Conservation (phyloP, 2,113 vertebrate species). For the Engystomops pustulosus region DNA sequence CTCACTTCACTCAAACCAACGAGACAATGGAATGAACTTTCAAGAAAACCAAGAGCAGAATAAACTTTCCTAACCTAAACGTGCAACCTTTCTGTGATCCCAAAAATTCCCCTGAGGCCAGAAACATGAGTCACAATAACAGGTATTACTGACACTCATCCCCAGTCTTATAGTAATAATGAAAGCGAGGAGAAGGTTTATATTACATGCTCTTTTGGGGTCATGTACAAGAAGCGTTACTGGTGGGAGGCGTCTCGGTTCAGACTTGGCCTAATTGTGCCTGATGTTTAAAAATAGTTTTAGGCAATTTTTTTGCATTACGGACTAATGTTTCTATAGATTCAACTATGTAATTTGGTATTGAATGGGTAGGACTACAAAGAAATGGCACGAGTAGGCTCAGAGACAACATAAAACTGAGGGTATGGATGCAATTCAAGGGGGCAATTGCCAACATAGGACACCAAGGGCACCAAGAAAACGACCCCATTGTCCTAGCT, state of each 20-base stretch:
- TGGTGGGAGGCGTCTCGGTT: neutral
- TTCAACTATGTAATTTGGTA: neutral
- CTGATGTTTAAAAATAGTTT: neutral
- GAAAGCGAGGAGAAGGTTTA: neutral
- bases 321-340: neutral
- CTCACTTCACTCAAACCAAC: neutral
- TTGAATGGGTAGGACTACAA: neutral
- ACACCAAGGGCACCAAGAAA: neutral
- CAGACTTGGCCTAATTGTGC: neutral
- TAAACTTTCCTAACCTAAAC: neutral
- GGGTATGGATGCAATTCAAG: neutral
- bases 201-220: neutral
- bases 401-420: neutral
- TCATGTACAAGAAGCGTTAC: neutral
- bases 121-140: conserved; percentile 11
- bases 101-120: conserved; percentile 32
- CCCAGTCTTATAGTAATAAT: neutral
- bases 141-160: neutral
- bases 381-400: neutral
- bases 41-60: neutral
- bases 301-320: neutral
- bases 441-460: neutral
- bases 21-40: neutral
- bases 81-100: conserved; percentile 9
- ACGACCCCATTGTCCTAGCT: too few species aligned